These are phyloP conservation scores for Sebastes fasciatus DNA, from an alignment of 2,113 vertebrate species.

Conservation along the genomic window DNA sequence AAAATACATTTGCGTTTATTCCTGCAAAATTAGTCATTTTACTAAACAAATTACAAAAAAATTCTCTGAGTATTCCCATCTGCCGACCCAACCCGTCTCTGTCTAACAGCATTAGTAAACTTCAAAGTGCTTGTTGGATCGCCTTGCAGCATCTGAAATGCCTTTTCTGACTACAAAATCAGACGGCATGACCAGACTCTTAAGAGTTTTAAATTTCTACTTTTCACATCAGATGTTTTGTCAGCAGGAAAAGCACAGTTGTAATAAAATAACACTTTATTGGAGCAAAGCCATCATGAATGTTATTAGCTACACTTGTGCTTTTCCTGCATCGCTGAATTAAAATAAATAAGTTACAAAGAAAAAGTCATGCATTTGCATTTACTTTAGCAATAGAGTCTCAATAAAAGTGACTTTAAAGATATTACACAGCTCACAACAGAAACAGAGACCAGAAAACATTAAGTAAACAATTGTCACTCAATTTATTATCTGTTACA, in stretches of 20 bases:
- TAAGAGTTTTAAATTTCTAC: too few relatives aligned
- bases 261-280: not conserved
- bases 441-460: slow-evolving; percentile 13
- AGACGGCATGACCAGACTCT: too few relatives aligned
- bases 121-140: not conserved
- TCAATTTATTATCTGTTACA: slow-evolving; percentile 39
- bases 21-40: not conserved
- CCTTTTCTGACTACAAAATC: not conserved
- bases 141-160: not conserved
- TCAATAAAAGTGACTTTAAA: not conserved
- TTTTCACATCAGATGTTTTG: too few relatives aligned
- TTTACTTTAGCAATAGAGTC: not conserved
- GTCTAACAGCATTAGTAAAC: not conserved
- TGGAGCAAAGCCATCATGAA: not conserved
- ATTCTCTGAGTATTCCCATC: not conserved
- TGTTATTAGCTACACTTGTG: not conserved
- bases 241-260: too few relatives aligned
- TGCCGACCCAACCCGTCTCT: not conserved
- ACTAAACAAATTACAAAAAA: not conserved
- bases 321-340: not conserved
- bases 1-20: not conserved
- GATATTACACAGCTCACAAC: slow-evolving; percentile 1
- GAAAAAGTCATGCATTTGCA: not conserved
- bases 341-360: not conserved
- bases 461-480: slow-evolving; percentile 11